Evolutionary conservation across 2,888 invertebrate genomes (phyloP), one percentile per base, ranked within the genome.

Genomic region (Branchipolynoe longqiensis): DNA sequence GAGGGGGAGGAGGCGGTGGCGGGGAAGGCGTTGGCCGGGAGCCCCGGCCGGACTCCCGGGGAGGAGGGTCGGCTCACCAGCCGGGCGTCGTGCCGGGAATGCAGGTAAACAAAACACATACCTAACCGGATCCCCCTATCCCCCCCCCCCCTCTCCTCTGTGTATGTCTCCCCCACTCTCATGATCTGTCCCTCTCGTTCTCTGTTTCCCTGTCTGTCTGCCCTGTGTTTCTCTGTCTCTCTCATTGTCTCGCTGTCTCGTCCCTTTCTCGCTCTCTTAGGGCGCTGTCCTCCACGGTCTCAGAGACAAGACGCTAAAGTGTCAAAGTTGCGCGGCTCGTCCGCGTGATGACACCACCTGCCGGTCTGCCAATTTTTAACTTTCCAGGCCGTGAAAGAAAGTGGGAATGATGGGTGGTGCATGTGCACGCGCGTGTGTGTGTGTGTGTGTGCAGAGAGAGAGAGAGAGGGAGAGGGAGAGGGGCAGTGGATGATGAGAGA

Each of bases 91-190:
- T 62, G 25, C 62, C 62, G 28, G n/a, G n/a, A n/a, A 62, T 62
- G 62, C 62, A 62, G 62, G 62, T 62, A 62, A 62, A 62, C 18
- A 4, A n/a, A 56, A 56, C 22, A 56, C 56, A n/a, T n/a, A n/a
- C n/a, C n/a, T n/a, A n/a, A n/a, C n/a, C n/a, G n/a, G n/a, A n/a
- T n/a, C n/a, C n/a, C 25, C 56, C 56, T 56, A 8, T 14, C 3
- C 56, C 56, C 56, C 6, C 56, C 56, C 31, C 62, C 31, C 62
- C 62, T 2, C 31, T 14, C 62, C 25, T n/a, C n/a, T n/a, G n/a
- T 4, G 28, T 62, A 59, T n/a, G 4, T 59, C 25, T n/a, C 62
- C 62, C 8, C 8, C 18, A 18, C 8, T 12, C 48, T 48, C 48
- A 48, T 48, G 8, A 48, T 48, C 18, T 12, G 48, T 18, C 48